Evolutionary conservation across 2,113 vertebrate species (phyloP).

Genomic region (Platanista minor): DNA sequence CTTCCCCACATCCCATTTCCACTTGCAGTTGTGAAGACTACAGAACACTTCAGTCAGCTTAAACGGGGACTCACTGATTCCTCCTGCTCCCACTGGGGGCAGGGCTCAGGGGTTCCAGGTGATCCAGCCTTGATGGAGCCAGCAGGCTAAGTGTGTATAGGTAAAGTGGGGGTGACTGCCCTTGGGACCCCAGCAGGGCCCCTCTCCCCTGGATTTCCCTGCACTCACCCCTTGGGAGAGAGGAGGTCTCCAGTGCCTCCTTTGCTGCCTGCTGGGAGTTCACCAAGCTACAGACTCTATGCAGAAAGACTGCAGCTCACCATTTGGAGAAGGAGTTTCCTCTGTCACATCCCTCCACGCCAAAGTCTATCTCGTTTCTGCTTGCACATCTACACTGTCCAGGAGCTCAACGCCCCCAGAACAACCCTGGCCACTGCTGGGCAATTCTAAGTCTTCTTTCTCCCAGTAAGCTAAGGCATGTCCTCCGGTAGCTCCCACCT

Average conservation of each 20-base stretch:
- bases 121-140: not conserved
- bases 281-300: not conserved
- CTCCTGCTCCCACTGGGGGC: not conserved
- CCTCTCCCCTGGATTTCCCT: not conserved
- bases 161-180: too few species aligned
- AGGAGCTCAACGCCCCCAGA: not conserved
- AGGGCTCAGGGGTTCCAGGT: not conserved
- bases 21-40: not conserved
- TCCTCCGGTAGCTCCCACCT: not conserved
- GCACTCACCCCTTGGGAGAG: not conserved
- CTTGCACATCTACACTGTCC: not conserved
- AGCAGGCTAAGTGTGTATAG: not conserved
- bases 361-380: not conserved
- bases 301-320: not conserved
- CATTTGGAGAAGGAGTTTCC: not conserved
- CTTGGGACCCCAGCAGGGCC: not conserved
- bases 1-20: not conserved
- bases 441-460: not conserved
- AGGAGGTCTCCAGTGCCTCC: not conserved
- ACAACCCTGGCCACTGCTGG: not conserved
- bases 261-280: not conserved
- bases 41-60: not conserved
- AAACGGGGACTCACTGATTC: accelerated
- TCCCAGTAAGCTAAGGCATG: not conserved
- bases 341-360: accelerated